Percentiles rank a stretch among this genome's conserved stretches.
phyloP scores from a whole-genome alignment of 35 echinoderm and acorn worm genomes.

The Apostichopus californicus region DNA sequence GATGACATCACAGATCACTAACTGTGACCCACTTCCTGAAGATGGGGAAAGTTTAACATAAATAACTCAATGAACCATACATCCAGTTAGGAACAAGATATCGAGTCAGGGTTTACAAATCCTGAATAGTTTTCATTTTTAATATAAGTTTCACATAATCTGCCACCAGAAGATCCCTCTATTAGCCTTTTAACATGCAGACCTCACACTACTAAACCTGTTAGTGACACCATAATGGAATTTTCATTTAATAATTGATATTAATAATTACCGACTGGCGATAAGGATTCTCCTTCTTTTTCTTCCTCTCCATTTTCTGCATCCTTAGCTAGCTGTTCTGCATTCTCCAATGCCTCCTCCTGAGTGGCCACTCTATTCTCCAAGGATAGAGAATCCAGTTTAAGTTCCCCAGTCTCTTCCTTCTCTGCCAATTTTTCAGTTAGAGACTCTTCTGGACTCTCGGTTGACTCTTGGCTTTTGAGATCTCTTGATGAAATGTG shows the following conservation, averaged over 20 bases:
- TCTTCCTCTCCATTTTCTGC: constrained; percentile 47
- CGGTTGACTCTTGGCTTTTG: not conserved
- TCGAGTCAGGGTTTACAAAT: too few relatives aligned
- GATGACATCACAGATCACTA: too few relatives aligned
- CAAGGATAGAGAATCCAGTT: not conserved
- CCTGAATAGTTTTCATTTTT: too few relatives aligned
- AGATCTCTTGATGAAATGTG: constrained; percentile 30
- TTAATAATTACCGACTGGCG: constrained; percentile 19
- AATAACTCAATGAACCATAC: too few relatives aligned
- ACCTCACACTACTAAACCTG: too few relatives aligned
- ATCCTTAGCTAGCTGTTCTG: constrained; percentile 28
- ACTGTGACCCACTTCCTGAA: too few relatives aligned
- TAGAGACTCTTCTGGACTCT: not conserved
- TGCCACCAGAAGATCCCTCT: too few relatives aligned
- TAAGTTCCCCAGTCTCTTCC: not conserved
- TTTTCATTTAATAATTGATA: not conserved
- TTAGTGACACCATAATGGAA: too few relatives aligned
- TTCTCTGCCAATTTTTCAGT: not conserved
- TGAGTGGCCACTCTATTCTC: constrained; percentile 1
- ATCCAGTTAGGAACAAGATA: too few relatives aligned
- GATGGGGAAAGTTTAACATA: too few relatives aligned
- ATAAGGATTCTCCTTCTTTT: constrained; percentile 14
- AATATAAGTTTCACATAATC: too few relatives aligned
- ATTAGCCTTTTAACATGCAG: too few relatives aligned
- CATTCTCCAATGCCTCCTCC: not conserved